Percentiles rank a stretch among this genome's conserved stretches.
phyloP scores from a whole-genome alignment of 2,888 invertebrate genomes.

The Cacoxenus indagator region DNA sequence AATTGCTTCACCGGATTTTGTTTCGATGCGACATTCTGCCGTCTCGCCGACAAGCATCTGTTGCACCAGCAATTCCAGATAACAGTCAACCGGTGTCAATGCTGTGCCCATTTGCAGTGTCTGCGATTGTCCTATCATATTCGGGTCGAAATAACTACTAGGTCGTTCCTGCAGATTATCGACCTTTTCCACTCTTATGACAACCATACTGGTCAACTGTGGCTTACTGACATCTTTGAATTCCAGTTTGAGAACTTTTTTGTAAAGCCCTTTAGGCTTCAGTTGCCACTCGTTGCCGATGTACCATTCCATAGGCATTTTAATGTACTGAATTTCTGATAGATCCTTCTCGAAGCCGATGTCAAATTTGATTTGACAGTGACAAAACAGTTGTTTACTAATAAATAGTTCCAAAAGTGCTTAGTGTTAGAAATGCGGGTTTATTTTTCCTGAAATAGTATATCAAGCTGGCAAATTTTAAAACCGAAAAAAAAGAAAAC shows the following conservation, averaged over 20 bases:
- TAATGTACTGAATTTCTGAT: neutral
- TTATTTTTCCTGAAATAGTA: too few relatives aligned
- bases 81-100: slow-evolving; percentile 71
- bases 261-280: slow-evolving; percentile 59
- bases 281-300: slow-evolving; percentile 64
- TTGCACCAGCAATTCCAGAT: slow-evolving; percentile 71
- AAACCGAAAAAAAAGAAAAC: too few relatives aligned
- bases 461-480: too few relatives aligned
- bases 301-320: slow-evolving; percentile 62
- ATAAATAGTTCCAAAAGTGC: too few relatives aligned
- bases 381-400: too few relatives aligned
- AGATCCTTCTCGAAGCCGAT: neutral
- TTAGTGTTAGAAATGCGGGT: too few relatives aligned
- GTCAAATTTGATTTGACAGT: too few relatives aligned
- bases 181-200: slow-evolving; percentile 55
- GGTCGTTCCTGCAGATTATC: slow-evolving; percentile 50
- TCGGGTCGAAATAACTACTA: slow-evolving; percentile 46
- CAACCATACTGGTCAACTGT: slow-evolving; percentile 57
- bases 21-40: slow-evolving; percentile 69
- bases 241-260: slow-evolving; percentile 58
- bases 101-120: slow-evolving; percentile 70
- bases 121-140: slow-evolving; percentile 18
- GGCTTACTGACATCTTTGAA: slow-evolving; percentile 64
- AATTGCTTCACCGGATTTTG: slow-evolving; percentile 53
- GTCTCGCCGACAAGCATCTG: slow-evolving; percentile 72